A percentile compares a stretch with the other conserved stretches of the same genome.
Evolutionary conservation across 2,888 invertebrate genomes (phyloP).

Genomic region (Andrena trimmerana): DNA sequence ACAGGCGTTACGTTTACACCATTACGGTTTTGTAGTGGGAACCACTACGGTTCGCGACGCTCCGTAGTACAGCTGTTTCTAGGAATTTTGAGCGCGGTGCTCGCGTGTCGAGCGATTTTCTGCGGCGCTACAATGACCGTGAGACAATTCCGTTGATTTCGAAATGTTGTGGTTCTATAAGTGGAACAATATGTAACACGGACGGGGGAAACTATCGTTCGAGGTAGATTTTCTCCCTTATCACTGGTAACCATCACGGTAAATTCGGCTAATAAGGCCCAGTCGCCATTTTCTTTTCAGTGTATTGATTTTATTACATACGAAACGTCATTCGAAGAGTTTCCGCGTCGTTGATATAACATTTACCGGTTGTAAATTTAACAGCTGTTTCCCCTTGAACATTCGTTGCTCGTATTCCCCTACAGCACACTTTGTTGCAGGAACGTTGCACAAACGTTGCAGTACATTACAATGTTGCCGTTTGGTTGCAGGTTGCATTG

Average conservation of each 20-base stretch:
- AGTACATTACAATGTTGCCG: too few relatives aligned
- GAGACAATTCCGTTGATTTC: background rate
- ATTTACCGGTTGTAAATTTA: too few relatives aligned
- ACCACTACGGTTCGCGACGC: background rate
- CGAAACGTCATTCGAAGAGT: too few relatives aligned
- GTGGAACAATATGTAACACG: background rate
- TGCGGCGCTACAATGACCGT: background rate
- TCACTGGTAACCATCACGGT: background rate
- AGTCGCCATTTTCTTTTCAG: too few relatives aligned
- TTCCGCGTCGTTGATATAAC: too few relatives aligned
- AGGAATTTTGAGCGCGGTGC: background rate
- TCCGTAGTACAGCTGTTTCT: conserved; percentile 6
- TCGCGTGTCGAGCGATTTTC: conserved; percentile 29
- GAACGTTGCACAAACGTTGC: too few relatives aligned
- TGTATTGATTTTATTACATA: too few relatives aligned
- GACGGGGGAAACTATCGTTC: background rate
- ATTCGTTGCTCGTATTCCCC: too few relatives aligned
- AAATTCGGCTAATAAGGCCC: too few relatives aligned
- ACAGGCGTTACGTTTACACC: background rate
- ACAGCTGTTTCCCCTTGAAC: too few relatives aligned
- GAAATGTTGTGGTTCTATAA: background rate
- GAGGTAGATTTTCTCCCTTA: background rate
- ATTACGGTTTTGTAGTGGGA: conserved; percentile 18
- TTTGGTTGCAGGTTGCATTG: too few relatives aligned
- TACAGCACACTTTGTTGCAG: too few relatives aligned